Conservation (phyloP, 2,797 vertebrate genomes). For the Lepilemur septentrionalis region DNA sequence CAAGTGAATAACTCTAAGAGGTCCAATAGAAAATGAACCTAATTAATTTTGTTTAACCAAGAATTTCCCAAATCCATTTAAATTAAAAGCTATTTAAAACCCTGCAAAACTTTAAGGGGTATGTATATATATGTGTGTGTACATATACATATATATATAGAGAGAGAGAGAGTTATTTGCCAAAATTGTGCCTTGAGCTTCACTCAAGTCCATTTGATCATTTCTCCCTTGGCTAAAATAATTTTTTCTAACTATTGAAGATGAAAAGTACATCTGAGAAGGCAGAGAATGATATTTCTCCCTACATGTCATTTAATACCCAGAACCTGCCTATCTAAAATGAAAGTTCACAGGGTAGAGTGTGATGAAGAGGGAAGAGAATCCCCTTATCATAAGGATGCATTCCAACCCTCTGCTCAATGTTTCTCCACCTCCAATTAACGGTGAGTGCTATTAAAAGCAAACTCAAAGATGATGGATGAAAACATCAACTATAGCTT, state of each 20-base stretch:
- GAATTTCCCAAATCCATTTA: neutral
- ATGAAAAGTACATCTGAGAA: constrained; percentile 45
- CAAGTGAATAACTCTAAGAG: neutral
- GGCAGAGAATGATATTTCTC: constrained; percentile 26
- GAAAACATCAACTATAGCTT: constrained; percentile 83
- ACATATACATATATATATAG: too few species aligned
- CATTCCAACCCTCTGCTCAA: neutral
- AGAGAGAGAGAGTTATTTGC: neutral
- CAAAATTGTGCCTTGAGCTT: constrained; percentile 47
- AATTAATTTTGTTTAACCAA: neutral
- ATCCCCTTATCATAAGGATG: neutral
- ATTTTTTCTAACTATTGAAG: constrained; percentile 68
- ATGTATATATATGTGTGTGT: too few species aligned
- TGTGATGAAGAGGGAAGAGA: neutral
- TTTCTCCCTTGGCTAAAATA: constrained; percentile 63
- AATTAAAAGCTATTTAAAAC: neutral
- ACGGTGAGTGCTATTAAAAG: constrained; percentile 80
- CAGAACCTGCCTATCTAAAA: constrained; percentile 67
- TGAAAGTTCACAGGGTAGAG: constrained; percentile 52
- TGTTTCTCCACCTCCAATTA: neutral
- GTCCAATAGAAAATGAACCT: neutral
- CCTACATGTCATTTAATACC: constrained; percentile 39
- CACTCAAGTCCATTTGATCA: constrained; percentile 67
- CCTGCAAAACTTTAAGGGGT: neutral
- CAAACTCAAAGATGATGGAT: constrained; percentile 81